Percentiles rank a stretch among this genome's conserved stretches.
phyloP scores from a whole-genome alignment of 2,113 vertebrate genomes.

The Pipra filicauda region DNA sequence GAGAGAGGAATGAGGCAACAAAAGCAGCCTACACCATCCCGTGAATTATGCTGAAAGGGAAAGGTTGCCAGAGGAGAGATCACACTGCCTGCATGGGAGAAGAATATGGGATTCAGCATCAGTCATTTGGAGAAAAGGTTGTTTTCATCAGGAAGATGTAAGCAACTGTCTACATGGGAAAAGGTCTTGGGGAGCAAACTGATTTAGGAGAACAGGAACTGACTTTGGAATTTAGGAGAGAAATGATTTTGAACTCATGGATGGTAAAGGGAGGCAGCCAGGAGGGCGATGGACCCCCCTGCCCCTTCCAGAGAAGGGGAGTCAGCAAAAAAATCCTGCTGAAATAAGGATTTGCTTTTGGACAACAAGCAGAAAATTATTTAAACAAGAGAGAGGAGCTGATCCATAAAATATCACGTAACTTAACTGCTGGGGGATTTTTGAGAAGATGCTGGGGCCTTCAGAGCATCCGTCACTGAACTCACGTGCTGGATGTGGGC shows the following conservation, averaged over 20 bases:
- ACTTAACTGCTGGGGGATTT: neutral
- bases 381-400: neutral
- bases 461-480: neutral
- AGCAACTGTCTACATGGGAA: neutral
- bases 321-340: neutral
- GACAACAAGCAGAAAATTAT: neutral
- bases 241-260: neutral
- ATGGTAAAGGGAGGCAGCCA: neutral
- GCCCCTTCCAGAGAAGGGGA: neutral
- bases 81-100: neutral
- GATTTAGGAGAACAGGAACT: neutral
- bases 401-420: neutral
- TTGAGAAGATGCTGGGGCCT: neutral
- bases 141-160: neutral
- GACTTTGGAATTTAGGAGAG: neutral
- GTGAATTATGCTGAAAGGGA: neutral
- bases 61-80: neutral
- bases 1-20: neutral
- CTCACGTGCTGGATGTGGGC: rapidly evolving
- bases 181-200: neutral
- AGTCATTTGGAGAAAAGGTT: neutral
- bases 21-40: neutral
- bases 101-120: neutral
- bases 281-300: neutral
- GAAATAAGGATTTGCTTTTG: neutral